phyloP scores from a whole-genome alignment of 2,888 invertebrate genomes.

The Junonia oenone region DNA sequence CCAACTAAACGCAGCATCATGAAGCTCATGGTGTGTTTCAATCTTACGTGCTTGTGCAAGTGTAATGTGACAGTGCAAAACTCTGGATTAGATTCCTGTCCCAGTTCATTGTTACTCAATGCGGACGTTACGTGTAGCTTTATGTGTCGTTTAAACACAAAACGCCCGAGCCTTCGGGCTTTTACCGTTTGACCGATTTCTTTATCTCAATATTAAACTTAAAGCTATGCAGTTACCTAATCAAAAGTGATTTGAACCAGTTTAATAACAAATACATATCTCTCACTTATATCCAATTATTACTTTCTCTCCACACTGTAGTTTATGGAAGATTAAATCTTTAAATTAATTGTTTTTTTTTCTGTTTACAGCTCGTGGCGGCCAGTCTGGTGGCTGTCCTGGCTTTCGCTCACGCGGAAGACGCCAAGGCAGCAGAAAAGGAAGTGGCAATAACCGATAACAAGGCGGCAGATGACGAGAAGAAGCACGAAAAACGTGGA shows the following conservation, averaged over 20 bases:
- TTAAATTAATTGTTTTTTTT: slow-evolving; percentile 25
- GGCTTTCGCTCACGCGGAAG: slow-evolving; percentile 79
- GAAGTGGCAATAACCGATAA: slow-evolving; percentile 79
- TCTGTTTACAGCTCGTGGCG: slow-evolving; percentile 73
- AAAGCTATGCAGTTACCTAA: slow-evolving; percentile 15
- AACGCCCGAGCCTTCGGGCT: slow-evolving; percentile 20
- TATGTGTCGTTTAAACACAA: slow-evolving; percentile 30
- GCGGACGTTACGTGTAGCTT: slow-evolving; percentile 46
- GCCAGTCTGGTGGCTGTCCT: slow-evolving; percentile 82
- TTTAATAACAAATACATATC: slow-evolving; percentile 11
- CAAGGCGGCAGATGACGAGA: slow-evolving; percentile 78
- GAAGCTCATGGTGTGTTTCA: slow-evolving; percentile 75
- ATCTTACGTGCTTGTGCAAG: slow-evolving; percentile 32
- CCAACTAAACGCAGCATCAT: slow-evolving; percentile 73
- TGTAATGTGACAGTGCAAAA: slow-evolving; percentile 28
- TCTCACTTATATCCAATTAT: not conserved
- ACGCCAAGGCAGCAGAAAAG: slow-evolving; percentile 78
- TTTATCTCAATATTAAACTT: slow-evolving; percentile 17
- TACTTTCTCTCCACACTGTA: not conserved
- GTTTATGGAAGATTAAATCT: not conserved
- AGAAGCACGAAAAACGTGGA: slow-evolving; percentile 88
- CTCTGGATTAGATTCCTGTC: slow-evolving; percentile 39
- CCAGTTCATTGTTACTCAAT: slow-evolving; percentile 48
- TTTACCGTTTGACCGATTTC: slow-evolving; percentile 16
- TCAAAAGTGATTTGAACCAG: slow-evolving; percentile 11